Base-by-base conservation (phyloP, 2,113 vertebrate species). In the Rousettus leschenaultii region DNA sequence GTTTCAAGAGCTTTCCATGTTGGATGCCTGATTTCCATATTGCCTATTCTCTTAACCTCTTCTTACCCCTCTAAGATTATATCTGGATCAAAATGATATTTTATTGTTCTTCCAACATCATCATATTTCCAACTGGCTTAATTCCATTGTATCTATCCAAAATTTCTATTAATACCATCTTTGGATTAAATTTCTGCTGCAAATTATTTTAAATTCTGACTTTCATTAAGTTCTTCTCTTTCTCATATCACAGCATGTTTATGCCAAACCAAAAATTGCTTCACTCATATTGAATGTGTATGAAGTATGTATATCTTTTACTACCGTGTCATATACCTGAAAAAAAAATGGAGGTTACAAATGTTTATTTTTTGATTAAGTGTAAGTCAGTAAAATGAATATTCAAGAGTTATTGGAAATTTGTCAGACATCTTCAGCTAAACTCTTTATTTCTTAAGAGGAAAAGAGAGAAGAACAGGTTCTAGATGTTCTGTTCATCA, bases 141-240 rank as follows among this genome's bases (percentile, higher is more conserved):
- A 90, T 94, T 95, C 33, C 28, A 15, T 26, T 21, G 18, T 48
- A 63, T 30, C 59, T 7, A 77, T 59, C 65, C 55, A 63, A n/a
- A 92, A 83, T 90, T 82, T 74, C 51, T 82, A 18, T 43, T 89
- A 74, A 61, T 94, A 82, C 33, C 90, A 86, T 86, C 66, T 57
- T 93, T 82, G 88, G 33, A 68, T 96, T 95, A 93, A 89, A 78
- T 95, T 89, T 93, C 55, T 38, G 26, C 40, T 73, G 68, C 55
- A 91, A 55, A 75, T 97, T 79, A 79, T 86, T 95, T 96, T 89
- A 94, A 95, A 96, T 77, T 80, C 83, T 14, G 9, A 89, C 14
- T 73, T 55, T 86, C 43, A 38, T 61, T 89, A 74, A 83, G 6
- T 61, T 84, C 24, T 59, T 89, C 75, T 89, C 22, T 84, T 77